Evolutionary conservation across 1,140 invertebrate species (phyloP).

Genomic region (Brachionus rotundiformis): DNA sequence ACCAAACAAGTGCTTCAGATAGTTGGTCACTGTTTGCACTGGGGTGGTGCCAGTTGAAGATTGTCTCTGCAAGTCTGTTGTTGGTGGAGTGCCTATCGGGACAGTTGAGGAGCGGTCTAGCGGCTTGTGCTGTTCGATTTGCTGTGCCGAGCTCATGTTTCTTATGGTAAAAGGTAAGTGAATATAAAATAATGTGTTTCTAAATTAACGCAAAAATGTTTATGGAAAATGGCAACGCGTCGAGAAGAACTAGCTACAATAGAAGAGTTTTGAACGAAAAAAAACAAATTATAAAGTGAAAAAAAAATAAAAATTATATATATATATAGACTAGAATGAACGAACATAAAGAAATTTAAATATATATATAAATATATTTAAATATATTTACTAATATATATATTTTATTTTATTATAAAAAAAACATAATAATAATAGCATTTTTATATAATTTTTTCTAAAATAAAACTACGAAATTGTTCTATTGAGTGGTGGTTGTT

Average conservation of each 20-base stretch:
- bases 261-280: background rate
- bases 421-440: background rate
- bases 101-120: background rate
- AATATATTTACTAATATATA: background rate
- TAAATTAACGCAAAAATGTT: background rate
- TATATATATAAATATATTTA: background rate
- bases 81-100: background rate
- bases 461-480: slow-evolving; percentile 1
- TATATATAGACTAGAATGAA: background rate
- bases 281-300: background rate
- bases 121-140: background rate
- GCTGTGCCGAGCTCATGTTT: background rate
- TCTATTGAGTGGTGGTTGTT: background rate
- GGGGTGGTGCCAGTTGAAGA: slow-evolving; percentile 11
- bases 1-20: slow-evolving; percentile 33
- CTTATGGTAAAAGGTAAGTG: background rate
- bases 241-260: background rate
- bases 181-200: background rate
- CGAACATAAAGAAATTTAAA: background rate
- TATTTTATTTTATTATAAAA: background rate
- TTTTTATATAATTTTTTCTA: background rate
- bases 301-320: background rate
- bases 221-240: background rate
- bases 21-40: background rate
- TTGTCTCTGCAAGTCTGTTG: background rate